Base-by-base conservation (phyloP, 2,888 invertebrate species). In the Pilophorus perplexus region DNA sequence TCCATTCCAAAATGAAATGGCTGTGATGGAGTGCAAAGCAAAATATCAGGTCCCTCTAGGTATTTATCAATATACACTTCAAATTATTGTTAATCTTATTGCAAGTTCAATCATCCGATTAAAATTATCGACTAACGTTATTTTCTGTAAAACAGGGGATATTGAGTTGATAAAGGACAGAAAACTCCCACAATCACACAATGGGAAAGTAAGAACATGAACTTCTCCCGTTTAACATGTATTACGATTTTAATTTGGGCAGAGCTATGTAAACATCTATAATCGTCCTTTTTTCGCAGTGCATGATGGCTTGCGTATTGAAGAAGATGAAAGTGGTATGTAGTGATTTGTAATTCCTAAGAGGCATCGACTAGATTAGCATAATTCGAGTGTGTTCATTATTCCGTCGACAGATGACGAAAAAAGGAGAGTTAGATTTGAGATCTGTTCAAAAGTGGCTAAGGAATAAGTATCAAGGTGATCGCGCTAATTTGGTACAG, bases 341-440 rank as follows among this genome's bases (percentile, higher is more conserved):
- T 62, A 20, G 14, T 14, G 8, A 18, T 16, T 33, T 8, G 33
- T 12, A 33, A 33, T 33, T 33, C 12, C 12, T 33, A 33, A 33
- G n/a, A n/a, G n/a, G n/a, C n/a, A n/a, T n/a, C n/a, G n/a, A n/a
- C n/a, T n/a, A n/a, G n/a, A n/a, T n/a, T n/a, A n/a, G n/a, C n/a
- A n/a, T n/a, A n/a, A n/a, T n/a, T n/a, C n/a, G n/a, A n/a, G n/a
- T n/a, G n/a, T n/a, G n/a, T n/a, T n/a, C n/a, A n/a, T n/a, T n/a
- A n/a, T n/a, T n/a, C n/a, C n/a, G n/a, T n/a, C n/a, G n/a, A n/a
- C 50, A 64, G 64, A 48, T 64, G 38, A 64, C 64, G 8, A 64
- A 64, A 50, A 20, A 37, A 6, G 64, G 64, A 22, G 33, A 50
- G 14, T 64, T 64, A 20, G 64, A 64, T 37, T 37, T 50, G 37